A percentile compares a stretch with the other conserved stretches of the same genome.
Evolutionary conservation across 2,797 vertebrate species (phyloP).

Genomic region (Sylvilagus floridanus): DNA sequence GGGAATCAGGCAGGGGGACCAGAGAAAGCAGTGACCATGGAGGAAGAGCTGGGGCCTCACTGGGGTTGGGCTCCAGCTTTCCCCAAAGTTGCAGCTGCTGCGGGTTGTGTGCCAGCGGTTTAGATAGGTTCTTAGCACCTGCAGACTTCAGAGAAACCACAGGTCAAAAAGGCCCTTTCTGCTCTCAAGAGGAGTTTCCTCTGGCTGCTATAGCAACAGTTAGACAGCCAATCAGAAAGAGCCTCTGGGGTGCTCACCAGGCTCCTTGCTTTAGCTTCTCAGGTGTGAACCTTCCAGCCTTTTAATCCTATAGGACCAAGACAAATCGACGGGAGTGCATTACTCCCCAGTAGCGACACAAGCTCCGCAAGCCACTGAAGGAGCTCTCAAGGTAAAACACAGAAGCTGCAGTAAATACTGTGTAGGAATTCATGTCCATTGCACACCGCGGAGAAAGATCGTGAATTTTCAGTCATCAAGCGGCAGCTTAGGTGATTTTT

Average conservation of each 20-base stretch:
- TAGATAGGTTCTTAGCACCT: not conserved
- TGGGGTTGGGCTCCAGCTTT: not conserved
- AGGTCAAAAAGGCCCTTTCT: not conserved
- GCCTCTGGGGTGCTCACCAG: not conserved
- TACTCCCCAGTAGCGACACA: not conserved
- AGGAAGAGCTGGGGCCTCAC: accelerated
- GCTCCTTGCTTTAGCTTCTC: not conserved
- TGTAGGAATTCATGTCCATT: not conserved
- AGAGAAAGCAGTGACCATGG: accelerated
- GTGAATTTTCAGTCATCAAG: not conserved
- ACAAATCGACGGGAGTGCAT: not conserved
- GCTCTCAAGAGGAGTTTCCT: not conserved
- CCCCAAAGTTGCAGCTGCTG: not conserved
- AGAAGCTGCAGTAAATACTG: not conserved
- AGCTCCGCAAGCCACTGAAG: not conserved
- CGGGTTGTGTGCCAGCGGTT: not conserved
- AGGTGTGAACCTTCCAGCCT: not conserved
- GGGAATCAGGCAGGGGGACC: not conserved
- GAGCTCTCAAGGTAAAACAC: not conserved
- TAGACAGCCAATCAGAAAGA: not conserved
- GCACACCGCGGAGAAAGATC: not conserved
- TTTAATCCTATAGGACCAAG: not conserved
- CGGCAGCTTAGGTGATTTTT: not conserved
- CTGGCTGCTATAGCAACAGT: not conserved
- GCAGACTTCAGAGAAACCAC: not conserved